Evolutionary conservation across 1,140 invertebrate species (phyloP), one percentile per base, ranked within the genome.

Genomic region (Polypedilum pembai): DNA sequence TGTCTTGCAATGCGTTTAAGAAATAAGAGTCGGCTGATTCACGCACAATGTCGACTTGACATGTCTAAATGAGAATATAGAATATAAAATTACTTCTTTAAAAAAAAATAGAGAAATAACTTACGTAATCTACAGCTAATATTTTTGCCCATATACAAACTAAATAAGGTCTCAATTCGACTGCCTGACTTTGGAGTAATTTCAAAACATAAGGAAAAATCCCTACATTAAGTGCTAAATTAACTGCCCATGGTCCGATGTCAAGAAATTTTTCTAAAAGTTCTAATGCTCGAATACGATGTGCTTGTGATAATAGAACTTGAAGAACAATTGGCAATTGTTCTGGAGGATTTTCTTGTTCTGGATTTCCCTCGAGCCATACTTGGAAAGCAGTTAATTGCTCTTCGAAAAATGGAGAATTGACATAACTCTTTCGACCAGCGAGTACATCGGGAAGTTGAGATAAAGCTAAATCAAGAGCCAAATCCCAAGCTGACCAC

Each of bases 101-200:
- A 3, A 3, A 33, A 33, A 33, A 33, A 33, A 33, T 33, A 33
- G 2, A 3, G 5, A 33, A 3, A 33, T 33, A 45, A 87, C 88
- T 87, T 83, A 95, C 94, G 83, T 90, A 91, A 83, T 99, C 98
- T 10, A 99, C 95, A 75, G 96, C 95, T 73, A 99, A 85, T 77
- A 99, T 98, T 86, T 99, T 99, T 7, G 98, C 96, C 98, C 98
- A 99, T 77, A 99, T 98, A 80, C 98, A 98, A 40, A 99, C 95
- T 73, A 99, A 86, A 45, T 97, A 85, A 8, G 95, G 93, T 41
- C 96, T 85, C 74, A 99, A 84, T 83, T 99, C 97, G 77, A 89
- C 88, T 1, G 95, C 94, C 76, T 92, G 94, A 77, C 94, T 95
- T 84, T 98, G 96, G 69, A 98, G 84, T 75, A 99, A 83, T 82